A percentile compares a stretch with the other conserved stretches of the same genome.
Conservation (phyloP, 2,888 invertebrate genomes). For the Melieria omissa region DNA sequence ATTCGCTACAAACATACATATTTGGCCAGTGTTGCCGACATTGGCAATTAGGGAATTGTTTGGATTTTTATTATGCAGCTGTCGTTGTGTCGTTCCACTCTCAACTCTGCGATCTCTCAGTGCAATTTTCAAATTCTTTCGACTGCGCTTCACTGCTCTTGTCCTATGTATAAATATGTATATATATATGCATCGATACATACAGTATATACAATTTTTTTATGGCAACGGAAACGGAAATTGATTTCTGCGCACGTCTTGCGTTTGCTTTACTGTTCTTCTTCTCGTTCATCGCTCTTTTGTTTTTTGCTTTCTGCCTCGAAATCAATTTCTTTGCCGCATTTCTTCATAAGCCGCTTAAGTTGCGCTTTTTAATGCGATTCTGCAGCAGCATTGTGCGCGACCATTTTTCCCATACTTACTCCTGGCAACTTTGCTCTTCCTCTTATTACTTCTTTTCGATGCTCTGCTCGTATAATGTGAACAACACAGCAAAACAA, state of each 20-base stretch:
- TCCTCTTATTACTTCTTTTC: no score
- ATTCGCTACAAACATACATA: no score
- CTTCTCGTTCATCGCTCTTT: neutral
- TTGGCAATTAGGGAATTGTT: conserved; percentile 54
- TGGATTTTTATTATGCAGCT: conserved; percentile 44
- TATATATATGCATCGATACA: no score
- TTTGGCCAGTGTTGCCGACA: conserved; percentile 30
- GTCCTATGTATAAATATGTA: no score
- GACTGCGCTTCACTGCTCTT: neutral
- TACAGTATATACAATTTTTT: neutral
- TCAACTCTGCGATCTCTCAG: neutral
- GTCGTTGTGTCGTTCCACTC: conserved; percentile 8
- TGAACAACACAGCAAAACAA: no score
- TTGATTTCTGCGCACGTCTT: conserved; percentile 51
- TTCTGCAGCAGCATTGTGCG: neutral
- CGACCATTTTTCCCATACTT: no score
- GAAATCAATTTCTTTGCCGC: conserved; percentile 25
- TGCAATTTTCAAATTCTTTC: neutral
- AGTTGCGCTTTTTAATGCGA: conserved; percentile 43
- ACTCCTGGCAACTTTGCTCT: no score
- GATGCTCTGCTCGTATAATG: no score
- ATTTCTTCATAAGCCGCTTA: conserved; percentile 48
- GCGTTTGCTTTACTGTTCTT: conserved; percentile 23
- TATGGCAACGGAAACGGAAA: conserved; percentile 50
- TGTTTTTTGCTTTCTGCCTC: conserved; percentile 6